Conservation (phyloP, 2,888 invertebrate genomes). For the Loripinus fragilis region DNA sequence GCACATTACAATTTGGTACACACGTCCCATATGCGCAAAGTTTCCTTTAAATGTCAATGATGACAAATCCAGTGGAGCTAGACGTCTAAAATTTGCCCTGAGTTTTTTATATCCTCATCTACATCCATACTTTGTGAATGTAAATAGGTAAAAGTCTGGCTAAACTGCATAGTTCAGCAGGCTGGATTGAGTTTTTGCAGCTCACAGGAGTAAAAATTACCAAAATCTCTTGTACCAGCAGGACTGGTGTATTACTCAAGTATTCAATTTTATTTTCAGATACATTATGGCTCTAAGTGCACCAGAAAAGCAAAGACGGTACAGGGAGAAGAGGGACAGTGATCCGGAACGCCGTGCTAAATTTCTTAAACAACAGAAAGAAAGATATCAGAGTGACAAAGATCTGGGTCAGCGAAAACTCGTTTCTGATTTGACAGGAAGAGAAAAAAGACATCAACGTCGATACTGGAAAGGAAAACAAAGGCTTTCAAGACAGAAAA, state of each 20-base stretch:
- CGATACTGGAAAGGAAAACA: conserved; percentile 5
- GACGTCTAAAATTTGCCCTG: too few relatives aligned
- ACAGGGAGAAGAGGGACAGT: conserved; percentile 2
- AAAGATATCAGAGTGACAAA: conserved; percentile 23
- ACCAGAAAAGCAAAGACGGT: conserved; percentile 18
- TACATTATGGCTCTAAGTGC: conserved; percentile 2
- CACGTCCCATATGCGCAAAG: too few relatives aligned
- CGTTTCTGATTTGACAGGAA: conserved; percentile 21
- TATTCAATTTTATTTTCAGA: neutral
- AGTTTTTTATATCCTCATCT: too few relatives aligned
- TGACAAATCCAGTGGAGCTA: too few relatives aligned
- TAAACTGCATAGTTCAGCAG: too few relatives aligned
- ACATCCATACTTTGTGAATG: too few relatives aligned
- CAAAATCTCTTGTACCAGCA: too few relatives aligned
- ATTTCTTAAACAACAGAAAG: neutral
- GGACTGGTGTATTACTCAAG: neutral
- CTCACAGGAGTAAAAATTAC: too few relatives aligned
- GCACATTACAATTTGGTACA: too few relatives aligned
- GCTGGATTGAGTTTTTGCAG: too few relatives aligned
- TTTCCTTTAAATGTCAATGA: too few relatives aligned
- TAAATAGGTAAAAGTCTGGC: too few relatives aligned
- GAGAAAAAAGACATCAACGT: conserved; percentile 2
- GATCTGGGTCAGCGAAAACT: conserved; percentile 16
- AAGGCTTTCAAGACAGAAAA: neutral
- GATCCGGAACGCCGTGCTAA: conserved; percentile 2